A percentile compares a stretch with the other conserved stretches of the same genome.
Evolutionary conservation across 1,140 invertebrate species (phyloP).

Genomic region (Ridgeia piscesae): DNA sequence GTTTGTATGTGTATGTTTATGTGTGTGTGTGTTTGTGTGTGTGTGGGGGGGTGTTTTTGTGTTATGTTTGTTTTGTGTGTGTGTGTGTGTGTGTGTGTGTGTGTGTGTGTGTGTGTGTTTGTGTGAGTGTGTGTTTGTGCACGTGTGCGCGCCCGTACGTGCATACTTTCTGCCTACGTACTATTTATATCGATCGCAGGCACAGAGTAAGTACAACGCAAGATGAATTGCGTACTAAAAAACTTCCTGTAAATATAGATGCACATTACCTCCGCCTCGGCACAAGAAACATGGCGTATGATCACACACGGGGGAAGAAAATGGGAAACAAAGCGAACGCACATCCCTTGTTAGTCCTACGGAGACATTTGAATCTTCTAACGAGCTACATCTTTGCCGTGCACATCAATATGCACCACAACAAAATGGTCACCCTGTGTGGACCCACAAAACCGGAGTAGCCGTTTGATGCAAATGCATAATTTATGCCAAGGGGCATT

Average conservation of each 20-base stretch:
- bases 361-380: neutral
- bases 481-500: neutral
- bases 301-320: neutral
- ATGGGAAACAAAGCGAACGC: neutral
- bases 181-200: neutral
- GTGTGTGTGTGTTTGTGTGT: no score
- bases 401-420: neutral
- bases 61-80: no score
- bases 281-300: neutral
- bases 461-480: neutral
- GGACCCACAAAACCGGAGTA: neutral
- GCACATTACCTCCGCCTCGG: neutral
- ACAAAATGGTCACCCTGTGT: neutral
- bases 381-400: neutral
- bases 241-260: neutral
- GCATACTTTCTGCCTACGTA: neutral
- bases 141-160: neutral
- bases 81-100: no score
- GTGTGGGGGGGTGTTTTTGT: no score
- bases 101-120: neutral
- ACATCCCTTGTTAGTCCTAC: neutral
- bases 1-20: no score
- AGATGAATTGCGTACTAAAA: neutral
- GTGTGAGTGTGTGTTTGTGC: neutral
- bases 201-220: neutral